These are phyloP conservation scores for Acanthococcus lagerstroemiae DNA, from an alignment of 2,888 invertebrate species.

Conservation along the genomic window DNA sequence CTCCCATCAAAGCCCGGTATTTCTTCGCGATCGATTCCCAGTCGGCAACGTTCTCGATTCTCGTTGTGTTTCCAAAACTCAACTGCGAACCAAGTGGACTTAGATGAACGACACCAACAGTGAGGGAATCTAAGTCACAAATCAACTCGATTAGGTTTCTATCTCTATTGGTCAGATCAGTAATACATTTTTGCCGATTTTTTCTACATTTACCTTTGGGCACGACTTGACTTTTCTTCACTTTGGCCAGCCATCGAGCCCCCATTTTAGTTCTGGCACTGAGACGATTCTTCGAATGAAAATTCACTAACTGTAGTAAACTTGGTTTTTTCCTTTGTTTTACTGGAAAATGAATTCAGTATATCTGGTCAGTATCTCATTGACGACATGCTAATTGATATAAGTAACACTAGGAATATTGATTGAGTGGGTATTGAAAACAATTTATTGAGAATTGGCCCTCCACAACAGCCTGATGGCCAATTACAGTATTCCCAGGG, in stretches of 20 bases:
- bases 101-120: slow-evolving; percentile 66
- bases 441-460: too few species aligned
- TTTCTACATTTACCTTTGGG: slow-evolving; percentile 54
- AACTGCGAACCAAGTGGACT: slow-evolving; percentile 76
- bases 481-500: too few species aligned
- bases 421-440: too few species aligned
- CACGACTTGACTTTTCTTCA: slow-evolving; percentile 72
- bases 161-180: too few species aligned
- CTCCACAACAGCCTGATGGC: too few species aligned
- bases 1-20: slow-evolving; percentile 64
- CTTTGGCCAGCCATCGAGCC: slow-evolving; percentile 78
- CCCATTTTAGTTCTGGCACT: slow-evolving; percentile 79
- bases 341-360: slow-evolving; percentile 37
- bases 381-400: slow-evolving; percentile 7
- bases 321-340: slow-evolving; percentile 61
- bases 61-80: slow-evolving; percentile 57
- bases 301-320: slow-evolving; percentile 70
- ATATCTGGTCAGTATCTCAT: slow-evolving; percentile 12
- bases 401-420: too few species aligned
- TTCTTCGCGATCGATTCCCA: slow-evolving; percentile 86
- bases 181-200: background rate
- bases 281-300: slow-evolving; percentile 56
- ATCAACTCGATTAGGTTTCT: too few species aligned
- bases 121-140: slow-evolving; percentile 52
- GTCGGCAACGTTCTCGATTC: slow-evolving; percentile 81